Evolutionary conservation across 2,888 invertebrate genomes (phyloP), one percentile per base, ranked within the genome.

Genomic region (Amphiduros pacificus): DNA sequence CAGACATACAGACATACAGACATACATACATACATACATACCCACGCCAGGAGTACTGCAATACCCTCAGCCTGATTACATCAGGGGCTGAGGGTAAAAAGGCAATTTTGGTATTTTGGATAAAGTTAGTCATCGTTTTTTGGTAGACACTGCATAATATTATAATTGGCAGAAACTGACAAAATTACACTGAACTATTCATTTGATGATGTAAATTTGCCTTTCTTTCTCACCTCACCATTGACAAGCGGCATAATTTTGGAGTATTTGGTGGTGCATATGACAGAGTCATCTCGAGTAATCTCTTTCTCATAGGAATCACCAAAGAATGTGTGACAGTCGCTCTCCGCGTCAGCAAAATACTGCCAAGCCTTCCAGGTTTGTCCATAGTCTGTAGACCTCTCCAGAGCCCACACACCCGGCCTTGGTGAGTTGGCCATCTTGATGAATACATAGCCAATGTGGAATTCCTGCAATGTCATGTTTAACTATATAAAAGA

Each of bases 381-480:
- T 81, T 91, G 88, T 17, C 98, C 99, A 78, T 81, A 80, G 85
- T 99, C 97, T 0, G 88, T 89, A 0, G 98, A 98, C 80, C 96
- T 91, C 83, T 99, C 98, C 73, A 99, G 84, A 1, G 92, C 90
- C 97, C 98, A 99, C 5, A 98, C 88, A 1, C 94, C 97, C 0
- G 99, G 99, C 36, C 98, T 88, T 0, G 99, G 99, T 0, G 97
- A 95, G 85, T 98, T 99, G 28, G 94, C 99, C 98, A 98, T 99
- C 78, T 91, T 90, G 68, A 99, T 90, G 82, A 92, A 94, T 36
- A 99, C 90, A 77, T 99, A 99, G 0, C 98, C 98, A 26, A 99
- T 97, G 84, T 99, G 98, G 83, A 98, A 99, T 86, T 96, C 95
- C 96, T 97, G 73, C 9, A 36, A 36, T 36, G 17, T n/a, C n/a